Percentiles rank a stretch among this genome's conserved stretches.
These are phyloP conservation scores for Acyrthosiphon pisum DNA, from an alignment of 1,140 invertebrate genomes.

Conservation along the genomic window DNA sequence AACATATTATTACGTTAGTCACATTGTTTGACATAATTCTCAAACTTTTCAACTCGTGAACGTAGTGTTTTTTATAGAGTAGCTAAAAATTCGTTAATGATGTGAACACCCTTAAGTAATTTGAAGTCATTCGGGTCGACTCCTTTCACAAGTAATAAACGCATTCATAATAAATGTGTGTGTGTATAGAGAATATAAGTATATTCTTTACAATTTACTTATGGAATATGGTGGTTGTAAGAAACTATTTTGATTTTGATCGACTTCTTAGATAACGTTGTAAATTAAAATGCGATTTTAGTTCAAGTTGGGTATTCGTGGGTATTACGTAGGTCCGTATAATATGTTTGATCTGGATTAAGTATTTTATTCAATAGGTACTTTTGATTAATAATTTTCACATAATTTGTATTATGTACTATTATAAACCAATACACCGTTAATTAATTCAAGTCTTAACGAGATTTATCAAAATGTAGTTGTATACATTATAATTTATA, in stretches of 20 bases:
- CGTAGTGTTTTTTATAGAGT: neutral
- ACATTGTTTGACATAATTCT: neutral
- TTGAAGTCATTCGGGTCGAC: neutral
- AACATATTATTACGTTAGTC: neutral
- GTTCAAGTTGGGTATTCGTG: neutral
- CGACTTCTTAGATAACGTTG: neutral
- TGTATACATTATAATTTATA: neutral
- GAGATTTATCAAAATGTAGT: too few relatives aligned
- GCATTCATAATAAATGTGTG: neutral
- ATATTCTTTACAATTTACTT: neutral
- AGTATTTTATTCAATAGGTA: too few relatives aligned
- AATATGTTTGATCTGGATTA: neutral
- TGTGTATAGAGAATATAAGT: neutral
- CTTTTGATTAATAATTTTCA: neutral
- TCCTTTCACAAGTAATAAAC: neutral
- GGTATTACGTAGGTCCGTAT: neutral
- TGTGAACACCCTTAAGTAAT: conserved; percentile 36
- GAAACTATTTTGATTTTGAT: neutral
- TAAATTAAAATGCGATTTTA: neutral
- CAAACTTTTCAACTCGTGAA: neutral
- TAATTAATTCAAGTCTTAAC: neutral
- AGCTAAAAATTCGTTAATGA: neutral
- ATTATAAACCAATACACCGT: neutral
- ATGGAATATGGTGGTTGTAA: neutral
- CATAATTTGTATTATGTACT: neutral